Evolutionary conservation across 2,888 invertebrate species (phyloP).

Genomic region (Nomada flava): DNA sequence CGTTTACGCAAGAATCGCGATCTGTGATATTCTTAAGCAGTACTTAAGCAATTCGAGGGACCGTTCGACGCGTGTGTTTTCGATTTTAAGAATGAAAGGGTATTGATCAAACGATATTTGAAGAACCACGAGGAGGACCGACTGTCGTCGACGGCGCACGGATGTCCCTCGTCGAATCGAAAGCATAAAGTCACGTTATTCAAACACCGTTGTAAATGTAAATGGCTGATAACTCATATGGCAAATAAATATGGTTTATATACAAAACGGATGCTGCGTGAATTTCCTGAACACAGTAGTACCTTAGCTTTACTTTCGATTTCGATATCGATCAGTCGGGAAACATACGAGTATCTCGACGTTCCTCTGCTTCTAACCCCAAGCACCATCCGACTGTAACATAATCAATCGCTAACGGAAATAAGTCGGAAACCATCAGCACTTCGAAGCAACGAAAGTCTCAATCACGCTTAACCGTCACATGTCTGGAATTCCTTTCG

Average conservation of each 20-base stretch:
- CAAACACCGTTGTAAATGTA: constrained; percentile 75
- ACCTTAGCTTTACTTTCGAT: background rate
- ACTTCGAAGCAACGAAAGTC: background rate
- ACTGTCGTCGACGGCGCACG: constrained; percentile 31
- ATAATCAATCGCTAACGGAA: background rate
- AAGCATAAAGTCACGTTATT: constrained; percentile 75
- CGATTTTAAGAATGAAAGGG: background rate
- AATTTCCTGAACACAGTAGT: constrained; percentile 1
- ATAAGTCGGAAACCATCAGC: background rate
- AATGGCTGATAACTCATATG: constrained; percentile 75
- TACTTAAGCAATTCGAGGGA: constrained; percentile 70
- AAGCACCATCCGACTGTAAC: background rate
- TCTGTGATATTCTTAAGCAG: constrained; percentile 82
- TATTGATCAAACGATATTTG: background rate
- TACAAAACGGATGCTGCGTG: constrained; percentile 41
- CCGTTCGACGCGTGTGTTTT: constrained; percentile 18
- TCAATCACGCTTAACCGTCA: background rate
- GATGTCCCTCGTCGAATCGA: constrained; percentile 67
- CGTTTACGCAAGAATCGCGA: constrained; percentile 76
- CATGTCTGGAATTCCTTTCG: constrained; percentile 13
- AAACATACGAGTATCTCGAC: constrained; percentile 52
- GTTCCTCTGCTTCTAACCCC: constrained; percentile 52
- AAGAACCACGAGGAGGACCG: background rate
- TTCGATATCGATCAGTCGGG: constrained; percentile 33
- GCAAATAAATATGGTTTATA: constrained; percentile 78